Evolutionary conservation across 1,140 invertebrate species (phyloP).

Genomic region (Platorchestia sp.): DNA sequence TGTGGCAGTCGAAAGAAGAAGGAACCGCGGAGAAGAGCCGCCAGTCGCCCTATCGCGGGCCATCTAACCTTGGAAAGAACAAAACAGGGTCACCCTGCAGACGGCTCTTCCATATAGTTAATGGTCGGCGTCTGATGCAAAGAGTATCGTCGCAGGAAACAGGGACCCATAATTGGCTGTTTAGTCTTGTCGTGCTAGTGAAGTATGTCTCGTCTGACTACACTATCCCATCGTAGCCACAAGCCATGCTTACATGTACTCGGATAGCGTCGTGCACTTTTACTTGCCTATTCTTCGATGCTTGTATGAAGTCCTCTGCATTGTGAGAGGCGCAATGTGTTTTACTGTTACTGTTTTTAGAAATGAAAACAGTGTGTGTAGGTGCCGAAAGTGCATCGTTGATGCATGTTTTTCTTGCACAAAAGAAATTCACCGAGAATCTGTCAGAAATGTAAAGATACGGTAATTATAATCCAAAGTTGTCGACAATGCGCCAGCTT

Average conservation of each 20-base stretch:
- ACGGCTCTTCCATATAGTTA: constrained; percentile 4
- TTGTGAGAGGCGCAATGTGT: not conserved
- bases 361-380: not conserved
- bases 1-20: constrained; percentile 1
- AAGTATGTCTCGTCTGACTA: not conserved
- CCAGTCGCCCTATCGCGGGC: not conserved
- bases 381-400: too few species aligned
- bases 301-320: not conserved
- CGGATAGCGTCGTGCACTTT: not conserved
- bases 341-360: not conserved
- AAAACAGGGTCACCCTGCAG: constrained; percentile 32
- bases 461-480: not conserved
- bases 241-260: not conserved
- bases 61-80: constrained; percentile 42
- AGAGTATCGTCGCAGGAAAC: constrained; percentile 12
- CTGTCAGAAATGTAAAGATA: not conserved
- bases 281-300: not conserved
- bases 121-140: not conserved
- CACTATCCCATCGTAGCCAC: not conserved
- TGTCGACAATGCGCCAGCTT: not conserved
- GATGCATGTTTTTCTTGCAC: not conserved
- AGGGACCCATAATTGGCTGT: not conserved
- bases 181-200: not conserved
- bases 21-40: not conserved
- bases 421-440: not conserved